phyloP scores from a whole-genome alignment of 2,113 vertebrate genomes.

The Lagopus muta region DNA sequence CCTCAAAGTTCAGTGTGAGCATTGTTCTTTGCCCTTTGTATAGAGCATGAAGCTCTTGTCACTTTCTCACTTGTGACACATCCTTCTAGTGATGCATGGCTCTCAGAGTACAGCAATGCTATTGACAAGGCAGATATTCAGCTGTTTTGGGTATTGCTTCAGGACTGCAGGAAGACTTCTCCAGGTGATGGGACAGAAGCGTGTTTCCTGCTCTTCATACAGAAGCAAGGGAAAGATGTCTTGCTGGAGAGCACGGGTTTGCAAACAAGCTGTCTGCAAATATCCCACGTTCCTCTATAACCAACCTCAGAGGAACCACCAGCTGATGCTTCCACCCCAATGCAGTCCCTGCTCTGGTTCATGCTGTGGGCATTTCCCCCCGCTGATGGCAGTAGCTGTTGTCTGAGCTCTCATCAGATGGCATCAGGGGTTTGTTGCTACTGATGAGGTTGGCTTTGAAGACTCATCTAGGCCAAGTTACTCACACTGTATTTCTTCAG shows the following conservation, averaged over 20 bases:
- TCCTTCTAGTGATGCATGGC: neutral
- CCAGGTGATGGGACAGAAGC: neutral
- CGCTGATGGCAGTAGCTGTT: fast-evolving
- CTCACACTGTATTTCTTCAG: conserved; percentile 6
- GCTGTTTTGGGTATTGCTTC: neutral
- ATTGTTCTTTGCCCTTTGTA: fast-evolving
- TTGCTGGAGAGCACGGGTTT: neutral
- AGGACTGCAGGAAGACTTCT: neutral
- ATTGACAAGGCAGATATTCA: neutral
- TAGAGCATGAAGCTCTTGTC: neutral
- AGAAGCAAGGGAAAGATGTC: neutral
- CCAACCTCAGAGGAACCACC: neutral
- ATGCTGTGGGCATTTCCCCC: fast-evolving
- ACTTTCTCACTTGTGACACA: neutral
- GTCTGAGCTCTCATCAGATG: neutral
- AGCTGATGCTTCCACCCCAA: neutral
- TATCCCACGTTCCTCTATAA: neutral
- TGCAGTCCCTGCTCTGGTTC: fast-evolving
- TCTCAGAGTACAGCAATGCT: fast-evolving
- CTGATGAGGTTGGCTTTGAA: neutral
- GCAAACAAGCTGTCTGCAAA: neutral
- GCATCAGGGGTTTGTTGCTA: neutral
- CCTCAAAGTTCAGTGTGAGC: neutral
- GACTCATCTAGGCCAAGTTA: neutral
- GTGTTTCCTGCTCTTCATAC: neutral